These are phyloP conservation scores for Choloepus hoffmanni DNA, from an alignment of 2,113 vertebrate species.

Conservation along the genomic window DNA sequence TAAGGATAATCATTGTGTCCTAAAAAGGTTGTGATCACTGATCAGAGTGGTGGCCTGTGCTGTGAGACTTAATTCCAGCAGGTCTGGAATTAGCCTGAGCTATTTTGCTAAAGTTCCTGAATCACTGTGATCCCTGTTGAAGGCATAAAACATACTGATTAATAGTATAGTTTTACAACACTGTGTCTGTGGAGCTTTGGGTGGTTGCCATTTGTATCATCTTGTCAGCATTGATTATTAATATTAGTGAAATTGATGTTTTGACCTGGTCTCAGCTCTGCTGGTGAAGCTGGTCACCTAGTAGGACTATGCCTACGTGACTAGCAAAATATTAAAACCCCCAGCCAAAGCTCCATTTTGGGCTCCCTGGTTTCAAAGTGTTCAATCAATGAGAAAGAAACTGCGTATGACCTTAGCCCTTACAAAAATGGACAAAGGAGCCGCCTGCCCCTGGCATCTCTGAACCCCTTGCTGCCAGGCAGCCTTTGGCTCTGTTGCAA, in stretches of 20 bases:
- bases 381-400: neutral
- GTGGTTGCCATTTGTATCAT: neutral
- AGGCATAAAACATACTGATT: conserved; percentile 4
- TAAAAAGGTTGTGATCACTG: neutral
- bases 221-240: neutral
- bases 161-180: neutral
- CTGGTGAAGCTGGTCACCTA: neutral
- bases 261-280: neutral
- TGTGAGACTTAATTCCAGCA: neutral
- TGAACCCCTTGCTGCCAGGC: neutral
- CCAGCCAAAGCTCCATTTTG: neutral
- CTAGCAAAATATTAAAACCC: neutral
- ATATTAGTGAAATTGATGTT: neutral
- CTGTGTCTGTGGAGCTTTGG: neutral
- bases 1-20: neutral
- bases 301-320: neutral
- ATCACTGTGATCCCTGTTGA: neutral
- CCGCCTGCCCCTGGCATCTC: neutral
- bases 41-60: neutral
- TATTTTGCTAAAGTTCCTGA: neutral
- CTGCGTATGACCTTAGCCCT: neutral
- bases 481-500: neutral
- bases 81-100: neutral
- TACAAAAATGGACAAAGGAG: neutral
- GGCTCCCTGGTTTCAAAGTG: neutral